Evolutionary conservation across 2,113 vertebrate genomes (phyloP).

Genomic region (Brevimyrus niger): DNA sequence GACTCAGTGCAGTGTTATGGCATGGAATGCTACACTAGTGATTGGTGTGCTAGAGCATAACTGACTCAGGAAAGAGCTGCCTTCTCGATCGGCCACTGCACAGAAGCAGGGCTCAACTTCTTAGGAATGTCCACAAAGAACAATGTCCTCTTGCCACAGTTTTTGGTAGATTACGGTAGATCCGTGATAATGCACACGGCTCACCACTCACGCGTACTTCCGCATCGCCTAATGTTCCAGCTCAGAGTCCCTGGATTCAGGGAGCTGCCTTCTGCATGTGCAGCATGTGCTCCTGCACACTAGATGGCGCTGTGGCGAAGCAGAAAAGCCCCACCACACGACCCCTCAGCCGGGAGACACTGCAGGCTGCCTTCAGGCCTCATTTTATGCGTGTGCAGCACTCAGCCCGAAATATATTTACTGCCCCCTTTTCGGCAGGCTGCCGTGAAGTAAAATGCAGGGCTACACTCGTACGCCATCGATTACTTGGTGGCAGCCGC

Average conservation of each 20-base stretch:
- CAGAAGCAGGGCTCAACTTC: neutral
- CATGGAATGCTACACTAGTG: neutral
- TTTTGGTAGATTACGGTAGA: neutral
- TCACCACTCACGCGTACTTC: neutral
- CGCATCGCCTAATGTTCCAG: neutral
- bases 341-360: neutral
- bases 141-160: neutral
- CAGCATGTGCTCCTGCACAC: constrained; percentile 21
- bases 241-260: neutral
- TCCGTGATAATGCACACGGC: neutral
- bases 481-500: neutral
- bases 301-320: constrained; percentile 59
- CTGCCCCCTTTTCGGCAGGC: neutral
- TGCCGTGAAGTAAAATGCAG: neutral
- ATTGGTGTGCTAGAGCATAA: neutral
- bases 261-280: neutral
- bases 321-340: neutral
- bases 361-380: constrained; percentile 17
- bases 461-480: neutral
- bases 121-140: neutral
- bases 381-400: constrained; percentile 53
- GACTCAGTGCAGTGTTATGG: neutral
- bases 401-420: constrained; percentile 44
- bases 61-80: neutral
- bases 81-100: neutral